Evolutionary conservation across 1,140 invertebrate genomes (phyloP).

Genomic region (Bombus waltoni): DNA sequence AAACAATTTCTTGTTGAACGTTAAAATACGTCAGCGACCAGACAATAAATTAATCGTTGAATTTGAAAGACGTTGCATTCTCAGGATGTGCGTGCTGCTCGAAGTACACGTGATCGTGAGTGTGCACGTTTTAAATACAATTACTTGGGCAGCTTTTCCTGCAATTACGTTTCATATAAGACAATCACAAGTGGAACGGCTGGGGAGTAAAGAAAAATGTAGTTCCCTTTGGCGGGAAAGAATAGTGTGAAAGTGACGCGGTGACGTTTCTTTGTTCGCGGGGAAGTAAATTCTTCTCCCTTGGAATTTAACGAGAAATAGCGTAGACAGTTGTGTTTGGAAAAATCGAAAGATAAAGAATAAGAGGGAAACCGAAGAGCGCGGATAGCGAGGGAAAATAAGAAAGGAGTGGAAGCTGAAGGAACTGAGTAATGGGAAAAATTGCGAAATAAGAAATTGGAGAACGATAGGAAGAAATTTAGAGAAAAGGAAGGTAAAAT

Average conservation of each 20-base stretch:
- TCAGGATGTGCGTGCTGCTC: background rate
- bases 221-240: background rate
- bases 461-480: too few relatives aligned
- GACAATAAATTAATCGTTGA: background rate
- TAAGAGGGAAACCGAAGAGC: background rate
- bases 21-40: background rate
- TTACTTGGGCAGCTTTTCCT: background rate
- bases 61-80: conserved; percentile 3
- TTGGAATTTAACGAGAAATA: background rate
- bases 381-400: too few relatives aligned
- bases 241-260: conserved; percentile 27
- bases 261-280: background rate
- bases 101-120: conserved; percentile 1
- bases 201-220: background rate
- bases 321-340: too few relatives aligned
- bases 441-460: too few relatives aligned
- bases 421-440: too few relatives aligned
- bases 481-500: too few relatives aligned
- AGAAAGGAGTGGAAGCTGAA: too few relatives aligned
- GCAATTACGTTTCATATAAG: conserved; percentile 39
- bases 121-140: conserved; percentile 37
- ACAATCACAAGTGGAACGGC: background rate
- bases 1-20: background rate
- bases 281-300: background rate
- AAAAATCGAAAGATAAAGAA: background rate